A percentile compares a stretch with the other conserved stretches of the same genome.
phyloP scores from a whole-genome alignment of 2,113 vertebrate species.

The Ctenomys sociabilis region DNA sequence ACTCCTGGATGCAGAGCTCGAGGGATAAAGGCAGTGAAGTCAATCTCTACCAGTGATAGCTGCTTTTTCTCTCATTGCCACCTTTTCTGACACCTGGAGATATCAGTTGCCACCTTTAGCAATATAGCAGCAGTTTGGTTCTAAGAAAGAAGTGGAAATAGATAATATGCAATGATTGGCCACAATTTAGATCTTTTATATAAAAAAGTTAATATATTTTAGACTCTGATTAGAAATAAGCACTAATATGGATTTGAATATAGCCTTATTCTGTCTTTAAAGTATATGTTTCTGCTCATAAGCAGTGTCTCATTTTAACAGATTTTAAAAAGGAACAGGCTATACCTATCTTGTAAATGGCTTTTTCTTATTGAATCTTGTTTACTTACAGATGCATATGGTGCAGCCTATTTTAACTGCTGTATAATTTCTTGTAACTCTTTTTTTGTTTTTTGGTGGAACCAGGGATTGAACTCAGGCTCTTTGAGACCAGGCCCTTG shows the following conservation, averaged over 20 bases:
- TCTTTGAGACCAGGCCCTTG: no score
- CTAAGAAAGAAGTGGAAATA: neutral
- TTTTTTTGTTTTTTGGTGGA: no score
- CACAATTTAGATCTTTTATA: neutral
- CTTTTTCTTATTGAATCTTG: neutral
- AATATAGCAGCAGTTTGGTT: neutral
- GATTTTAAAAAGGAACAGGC: constrained; percentile 27
- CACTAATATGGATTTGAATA: neutral
- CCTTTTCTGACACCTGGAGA: neutral
- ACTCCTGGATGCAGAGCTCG: neutral
- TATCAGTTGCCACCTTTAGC: neutral
- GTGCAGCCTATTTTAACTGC: constrained; percentile 15
- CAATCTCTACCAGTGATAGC: neutral
- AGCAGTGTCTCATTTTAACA: neutral
- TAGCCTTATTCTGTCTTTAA: constrained; percentile 1
- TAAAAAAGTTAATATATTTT: neutral
- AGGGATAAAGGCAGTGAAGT: neutral
- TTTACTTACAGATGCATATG: neutral
- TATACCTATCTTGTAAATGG: neutral
- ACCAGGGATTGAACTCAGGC: no score
- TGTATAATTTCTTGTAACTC: neutral
- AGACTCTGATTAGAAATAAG: constrained; percentile 15
- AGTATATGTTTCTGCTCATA: neutral
- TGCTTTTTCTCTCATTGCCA: constrained; percentile 33
- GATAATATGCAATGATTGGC: neutral